phyloP scores from a whole-genome alignment of 2,797 vertebrate species.

The Sebastes itinus region DNA sequence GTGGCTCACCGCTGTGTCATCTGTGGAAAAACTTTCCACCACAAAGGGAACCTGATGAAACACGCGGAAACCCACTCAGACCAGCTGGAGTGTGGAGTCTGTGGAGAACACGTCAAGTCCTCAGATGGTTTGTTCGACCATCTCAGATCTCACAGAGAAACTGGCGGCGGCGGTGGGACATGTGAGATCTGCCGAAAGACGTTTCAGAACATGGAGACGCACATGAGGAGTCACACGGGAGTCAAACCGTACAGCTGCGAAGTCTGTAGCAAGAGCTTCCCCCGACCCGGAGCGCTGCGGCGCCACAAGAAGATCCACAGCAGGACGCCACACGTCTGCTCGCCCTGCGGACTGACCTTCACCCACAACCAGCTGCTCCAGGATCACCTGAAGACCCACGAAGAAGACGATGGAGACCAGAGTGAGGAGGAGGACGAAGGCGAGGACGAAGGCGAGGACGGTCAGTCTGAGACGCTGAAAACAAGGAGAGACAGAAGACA shows the following conservation, averaged over 20 bases:
- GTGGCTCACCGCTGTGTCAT: background rate
- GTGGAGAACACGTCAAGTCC: constrained; percentile 2
- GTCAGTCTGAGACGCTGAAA: background rate
- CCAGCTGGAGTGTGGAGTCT: constrained; percentile 15
- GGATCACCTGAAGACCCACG: constrained; percentile 38
- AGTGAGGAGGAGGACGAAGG: background rate
- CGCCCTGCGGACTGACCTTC: constrained; percentile 10
- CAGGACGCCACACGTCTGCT: background rate
- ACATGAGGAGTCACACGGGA: constrained; percentile 56
- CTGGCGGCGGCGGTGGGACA: rapidly evolving
- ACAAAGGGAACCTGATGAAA: constrained; percentile 32
- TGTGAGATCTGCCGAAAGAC: constrained; percentile 45
- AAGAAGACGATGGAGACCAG: background rate
- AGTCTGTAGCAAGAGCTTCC: constrained; percentile 51
- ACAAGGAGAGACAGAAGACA: background rate
- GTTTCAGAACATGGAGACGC: constrained; percentile 54
- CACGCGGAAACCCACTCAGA: constrained; percentile 36
- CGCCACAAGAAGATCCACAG: constrained; percentile 63
- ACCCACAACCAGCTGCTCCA: constrained; percentile 1
- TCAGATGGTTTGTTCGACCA: constrained; percentile 7
- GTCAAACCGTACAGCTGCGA: constrained; percentile 47
- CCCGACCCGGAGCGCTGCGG: constrained; percentile 30
- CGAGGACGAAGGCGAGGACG: background rate
- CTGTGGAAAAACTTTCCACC: constrained; percentile 38
- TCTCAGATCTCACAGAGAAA: constrained; percentile 34